Conservation (phyloP, 2,113 vertebrate species). For the Toxostoma redivivum region DNA sequence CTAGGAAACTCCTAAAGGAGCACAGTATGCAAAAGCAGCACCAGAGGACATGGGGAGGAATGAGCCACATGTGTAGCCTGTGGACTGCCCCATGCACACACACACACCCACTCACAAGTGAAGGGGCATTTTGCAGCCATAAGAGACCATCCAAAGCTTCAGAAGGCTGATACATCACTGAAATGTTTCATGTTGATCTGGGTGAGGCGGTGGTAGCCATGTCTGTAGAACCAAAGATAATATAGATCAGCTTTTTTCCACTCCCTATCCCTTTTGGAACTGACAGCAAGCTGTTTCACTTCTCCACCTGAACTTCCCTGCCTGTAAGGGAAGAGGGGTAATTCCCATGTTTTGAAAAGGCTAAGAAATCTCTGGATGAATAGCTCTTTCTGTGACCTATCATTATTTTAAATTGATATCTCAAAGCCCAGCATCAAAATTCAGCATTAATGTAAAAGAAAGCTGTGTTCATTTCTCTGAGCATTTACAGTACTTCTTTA, state of each 20-base stretch:
- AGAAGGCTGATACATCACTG: background rate
- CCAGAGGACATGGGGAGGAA: background rate
- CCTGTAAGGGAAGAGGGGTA: background rate
- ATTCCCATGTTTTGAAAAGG: background rate
- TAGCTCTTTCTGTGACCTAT: background rate
- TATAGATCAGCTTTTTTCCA: background rate
- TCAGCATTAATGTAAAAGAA: background rate
- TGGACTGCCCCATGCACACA: fast-evolving
- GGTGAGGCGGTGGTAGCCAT: background rate
- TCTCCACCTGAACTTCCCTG: background rate
- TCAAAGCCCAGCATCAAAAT: background rate
- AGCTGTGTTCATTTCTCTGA: background rate
- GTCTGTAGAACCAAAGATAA: background rate
- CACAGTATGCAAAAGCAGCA: background rate
- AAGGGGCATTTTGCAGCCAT: background rate
- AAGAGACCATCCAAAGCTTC: background rate
- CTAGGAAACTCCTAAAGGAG: background rate
- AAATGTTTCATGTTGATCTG: background rate
- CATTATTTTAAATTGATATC: background rate
- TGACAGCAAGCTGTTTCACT: background rate
- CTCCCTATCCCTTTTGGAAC: background rate
- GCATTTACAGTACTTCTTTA: background rate
- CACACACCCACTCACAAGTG: fast-evolving
- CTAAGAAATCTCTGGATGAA: background rate
- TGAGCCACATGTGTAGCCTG: background rate